Evolutionary conservation across 2,113 vertebrate species (phyloP).

Genomic region (Melanocharis versteri): DNA sequence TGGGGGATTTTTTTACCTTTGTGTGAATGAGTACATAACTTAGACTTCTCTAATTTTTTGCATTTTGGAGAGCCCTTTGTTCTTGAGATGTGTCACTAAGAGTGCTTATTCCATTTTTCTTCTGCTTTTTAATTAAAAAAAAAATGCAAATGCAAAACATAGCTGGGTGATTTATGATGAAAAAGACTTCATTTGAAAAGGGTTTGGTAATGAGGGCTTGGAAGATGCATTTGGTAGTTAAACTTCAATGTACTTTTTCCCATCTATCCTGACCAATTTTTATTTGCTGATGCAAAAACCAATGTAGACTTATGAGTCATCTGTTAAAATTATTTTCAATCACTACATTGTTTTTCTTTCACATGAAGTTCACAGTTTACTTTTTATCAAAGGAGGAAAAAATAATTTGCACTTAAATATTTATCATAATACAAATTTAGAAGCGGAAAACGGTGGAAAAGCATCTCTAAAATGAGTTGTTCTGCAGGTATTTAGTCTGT

Average conservation of each 20-base stretch:
- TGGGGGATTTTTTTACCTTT: not conserved
- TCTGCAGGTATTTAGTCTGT: not conserved
- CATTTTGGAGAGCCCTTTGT: not conserved
- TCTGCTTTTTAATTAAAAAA: slow-evolving; percentile 38
- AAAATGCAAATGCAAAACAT: not conserved
- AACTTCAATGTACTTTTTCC: not conserved
- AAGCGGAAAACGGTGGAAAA: not conserved
- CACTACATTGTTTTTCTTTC: slow-evolving; percentile 16
- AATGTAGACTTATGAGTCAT: slow-evolving; percentile 19
- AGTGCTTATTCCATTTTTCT: not conserved
- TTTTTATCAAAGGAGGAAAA: not conserved
- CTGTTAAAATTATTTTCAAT: slow-evolving; percentile 40
- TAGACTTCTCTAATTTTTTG: not conserved
- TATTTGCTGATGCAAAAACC: slow-evolving; percentile 13
- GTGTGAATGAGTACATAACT: not conserved
- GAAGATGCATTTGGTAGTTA: not conserved
- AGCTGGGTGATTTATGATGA: not conserved
- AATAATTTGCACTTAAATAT: not conserved
- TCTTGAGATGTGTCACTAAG: not conserved
- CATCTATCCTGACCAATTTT: slow-evolving; percentile 4
- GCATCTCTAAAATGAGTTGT: not conserved
- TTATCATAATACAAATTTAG: not conserved
- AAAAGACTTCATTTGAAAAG: slow-evolving; percentile 10
- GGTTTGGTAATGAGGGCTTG: not conserved
- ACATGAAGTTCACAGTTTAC: not conserved